phyloP scores from a whole-genome alignment of 1,140 invertebrate genomes.

The Danaus plexippus region DNA sequence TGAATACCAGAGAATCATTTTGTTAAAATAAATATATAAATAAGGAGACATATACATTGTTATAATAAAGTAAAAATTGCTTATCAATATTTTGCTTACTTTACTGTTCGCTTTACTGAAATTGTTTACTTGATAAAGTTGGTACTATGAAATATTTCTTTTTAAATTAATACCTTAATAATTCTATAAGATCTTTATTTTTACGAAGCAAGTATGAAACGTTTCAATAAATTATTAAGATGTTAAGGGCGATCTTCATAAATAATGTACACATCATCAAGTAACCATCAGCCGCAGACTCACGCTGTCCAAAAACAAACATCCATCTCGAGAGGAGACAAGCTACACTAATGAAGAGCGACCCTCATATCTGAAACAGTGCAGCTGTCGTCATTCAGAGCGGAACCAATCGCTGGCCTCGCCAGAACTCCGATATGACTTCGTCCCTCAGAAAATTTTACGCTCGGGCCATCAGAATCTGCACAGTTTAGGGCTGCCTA shows the following conservation, averaged over 20 bases:
- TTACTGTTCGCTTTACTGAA: too few relatives aligned
- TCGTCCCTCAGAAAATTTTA: constrained; percentile 38
- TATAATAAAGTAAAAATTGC: too few relatives aligned
- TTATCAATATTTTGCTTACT: too few relatives aligned
- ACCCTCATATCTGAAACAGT: constrained; percentile 61
- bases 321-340: constrained; percentile 64
- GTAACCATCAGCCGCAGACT: constrained; percentile 46
- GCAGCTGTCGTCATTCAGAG: constrained; percentile 64
- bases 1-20: constrained; percentile 4
- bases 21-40: too few relatives aligned
- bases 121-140: too few relatives aligned
- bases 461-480: constrained; percentile 40
- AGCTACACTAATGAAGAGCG: constrained; percentile 67
- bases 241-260: constrained; percentile 10
- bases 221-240: constrained; percentile 7
- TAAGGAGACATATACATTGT: too few relatives aligned
- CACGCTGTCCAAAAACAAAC: constrained; percentile 66
- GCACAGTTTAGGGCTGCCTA: constrained; percentile 51
- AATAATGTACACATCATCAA: constrained; percentile 57
- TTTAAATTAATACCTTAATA: too few relatives aligned
- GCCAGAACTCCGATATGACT: constrained; percentile 35
- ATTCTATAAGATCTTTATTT: not conserved
- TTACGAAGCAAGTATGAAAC: constrained; percentile 1
- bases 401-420: constrained; percentile 57
- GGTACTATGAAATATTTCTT: too few relatives aligned